Percentiles rank a stretch among this genome's conserved stretches.
phyloP scores from a whole-genome alignment of 2,113 vertebrate species.

The Poicephalus meyeri region DNA sequence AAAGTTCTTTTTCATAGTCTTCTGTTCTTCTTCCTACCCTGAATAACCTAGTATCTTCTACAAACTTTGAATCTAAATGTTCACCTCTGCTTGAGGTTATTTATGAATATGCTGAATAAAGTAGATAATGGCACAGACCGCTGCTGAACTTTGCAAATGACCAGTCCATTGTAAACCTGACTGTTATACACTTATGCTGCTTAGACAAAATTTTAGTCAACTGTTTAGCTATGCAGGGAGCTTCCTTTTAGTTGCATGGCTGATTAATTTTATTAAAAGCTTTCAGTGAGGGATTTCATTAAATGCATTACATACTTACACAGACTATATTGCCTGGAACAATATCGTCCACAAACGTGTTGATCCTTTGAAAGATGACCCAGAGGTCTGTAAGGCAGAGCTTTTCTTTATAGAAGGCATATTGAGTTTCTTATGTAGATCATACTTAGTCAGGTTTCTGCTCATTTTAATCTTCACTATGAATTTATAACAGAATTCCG shows the following conservation, averaged over 20 bases:
- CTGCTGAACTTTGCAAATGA: neutral
- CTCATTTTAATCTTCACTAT: neutral
- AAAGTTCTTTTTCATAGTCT: neutral
- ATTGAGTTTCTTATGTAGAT: neutral
- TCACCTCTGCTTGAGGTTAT: neutral
- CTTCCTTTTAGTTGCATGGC: neutral
- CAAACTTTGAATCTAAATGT: neutral
- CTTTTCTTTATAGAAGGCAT: neutral
- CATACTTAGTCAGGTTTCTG: neutral
- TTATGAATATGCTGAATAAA: neutral
- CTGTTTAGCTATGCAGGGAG: neutral
- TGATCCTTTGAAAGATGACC: neutral
- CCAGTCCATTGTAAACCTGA: neutral
- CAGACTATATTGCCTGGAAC: neutral
- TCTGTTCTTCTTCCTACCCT: neutral
- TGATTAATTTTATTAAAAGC: neutral
- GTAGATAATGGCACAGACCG: neutral
- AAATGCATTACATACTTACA: neutral
- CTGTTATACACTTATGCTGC: neutral
- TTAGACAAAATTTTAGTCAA: neutral
- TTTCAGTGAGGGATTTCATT: neutral
- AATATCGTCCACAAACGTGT: neutral
- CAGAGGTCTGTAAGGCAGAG: neutral
- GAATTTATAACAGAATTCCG: neutral
- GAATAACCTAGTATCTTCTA: neutral